Conservation (phyloP, 2,797 vertebrate species). For the Coendou prehensilis region DNA sequence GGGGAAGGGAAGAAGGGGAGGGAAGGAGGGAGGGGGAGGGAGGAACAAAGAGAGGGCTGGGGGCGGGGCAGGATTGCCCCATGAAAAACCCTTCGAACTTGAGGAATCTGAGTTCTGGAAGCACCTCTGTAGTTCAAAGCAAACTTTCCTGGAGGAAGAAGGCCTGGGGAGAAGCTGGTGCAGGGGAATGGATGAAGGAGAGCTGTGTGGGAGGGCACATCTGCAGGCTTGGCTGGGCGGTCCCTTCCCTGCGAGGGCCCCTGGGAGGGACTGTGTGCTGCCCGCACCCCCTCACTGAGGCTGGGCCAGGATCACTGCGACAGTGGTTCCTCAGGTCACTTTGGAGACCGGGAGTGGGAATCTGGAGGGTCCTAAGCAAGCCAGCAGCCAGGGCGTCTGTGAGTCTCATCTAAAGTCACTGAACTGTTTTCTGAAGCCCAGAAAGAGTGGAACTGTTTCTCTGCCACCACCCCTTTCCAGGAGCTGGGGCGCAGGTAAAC, state of each 20-base stretch:
- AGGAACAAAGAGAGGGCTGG: neutral
- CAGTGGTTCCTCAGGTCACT: too few relatives aligned
- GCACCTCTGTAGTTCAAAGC: neutral
- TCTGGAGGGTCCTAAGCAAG: neutral
- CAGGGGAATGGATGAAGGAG: neutral
- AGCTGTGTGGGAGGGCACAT: neutral
- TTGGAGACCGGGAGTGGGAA: neutral
- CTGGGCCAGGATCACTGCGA: neutral
- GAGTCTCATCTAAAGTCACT: neutral
- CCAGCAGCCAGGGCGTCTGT: neutral
- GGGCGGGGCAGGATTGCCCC: neutral
- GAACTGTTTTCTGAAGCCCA: neutral
- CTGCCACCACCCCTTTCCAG: neutral
- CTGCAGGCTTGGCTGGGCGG: neutral
- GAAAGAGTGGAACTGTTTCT: neutral
- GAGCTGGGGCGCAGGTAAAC: neutral
- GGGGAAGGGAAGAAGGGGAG: accelerated
- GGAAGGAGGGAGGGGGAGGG: too few relatives aligned
- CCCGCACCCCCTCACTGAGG: too few relatives aligned
- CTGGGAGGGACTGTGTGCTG: neutral
- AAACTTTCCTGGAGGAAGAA: neutral
- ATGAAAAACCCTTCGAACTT: neutral
- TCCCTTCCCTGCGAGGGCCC: neutral
- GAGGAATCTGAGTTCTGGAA: neutral
- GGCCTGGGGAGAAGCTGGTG: neutral